A percentile compares a stretch with the other conserved stretches of the same genome.
phyloP scores from a whole-genome alignment of 2,888 invertebrate genomes.

The Drosophila leonis region DNA sequence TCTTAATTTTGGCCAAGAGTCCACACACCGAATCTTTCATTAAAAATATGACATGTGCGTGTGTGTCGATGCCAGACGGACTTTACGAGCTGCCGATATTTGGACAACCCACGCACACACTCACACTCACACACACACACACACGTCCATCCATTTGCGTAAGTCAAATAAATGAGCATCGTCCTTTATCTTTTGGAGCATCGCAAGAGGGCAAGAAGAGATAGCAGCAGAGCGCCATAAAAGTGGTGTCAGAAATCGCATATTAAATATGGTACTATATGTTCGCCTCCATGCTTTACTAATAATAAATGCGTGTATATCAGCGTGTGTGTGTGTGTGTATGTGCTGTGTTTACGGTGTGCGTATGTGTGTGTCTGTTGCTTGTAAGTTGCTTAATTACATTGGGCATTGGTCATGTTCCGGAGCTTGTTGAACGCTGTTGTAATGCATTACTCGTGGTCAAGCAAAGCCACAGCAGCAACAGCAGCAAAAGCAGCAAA shows the following conservation, averaged over 20 bases:
- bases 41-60: slow-evolving; percentile 56
- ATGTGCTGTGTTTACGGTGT: slow-evolving; percentile 16
- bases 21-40: slow-evolving; percentile 45
- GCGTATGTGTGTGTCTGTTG: slow-evolving; percentile 38
- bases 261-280: slow-evolving; percentile 70
- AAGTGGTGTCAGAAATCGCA: slow-evolving; percentile 75
- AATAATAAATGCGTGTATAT: slow-evolving; percentile 54
- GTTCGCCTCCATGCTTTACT: slow-evolving; percentile 46
- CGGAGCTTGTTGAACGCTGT: slow-evolving; percentile 57
- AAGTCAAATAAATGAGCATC: slow-evolving; percentile 77
- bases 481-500: slow-evolving; percentile 1
- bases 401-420: slow-evolving; percentile 60
- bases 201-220: slow-evolving; percentile 24
- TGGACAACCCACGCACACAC: slow-evolving; percentile 44
- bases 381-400: slow-evolving; percentile 76
- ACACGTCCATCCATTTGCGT: slow-evolving; percentile 60
- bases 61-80: slow-evolving; percentile 31
- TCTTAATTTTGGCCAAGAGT: slow-evolving; percentile 39
- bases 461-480: slow-evolving; percentile 47
- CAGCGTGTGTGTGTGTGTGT: slow-evolving; percentile 13
- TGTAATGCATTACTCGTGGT: slow-evolving; percentile 76
- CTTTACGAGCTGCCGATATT: slow-evolving; percentile 73
- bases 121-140: slow-evolving; percentile 21
- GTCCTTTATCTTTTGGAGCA: slow-evolving; percentile 59
- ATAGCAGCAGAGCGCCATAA: slow-evolving; percentile 35